phyloP scores from a whole-genome alignment of 2,797 vertebrate genomes.

The Cryptoblepharus egeriae region DNA sequence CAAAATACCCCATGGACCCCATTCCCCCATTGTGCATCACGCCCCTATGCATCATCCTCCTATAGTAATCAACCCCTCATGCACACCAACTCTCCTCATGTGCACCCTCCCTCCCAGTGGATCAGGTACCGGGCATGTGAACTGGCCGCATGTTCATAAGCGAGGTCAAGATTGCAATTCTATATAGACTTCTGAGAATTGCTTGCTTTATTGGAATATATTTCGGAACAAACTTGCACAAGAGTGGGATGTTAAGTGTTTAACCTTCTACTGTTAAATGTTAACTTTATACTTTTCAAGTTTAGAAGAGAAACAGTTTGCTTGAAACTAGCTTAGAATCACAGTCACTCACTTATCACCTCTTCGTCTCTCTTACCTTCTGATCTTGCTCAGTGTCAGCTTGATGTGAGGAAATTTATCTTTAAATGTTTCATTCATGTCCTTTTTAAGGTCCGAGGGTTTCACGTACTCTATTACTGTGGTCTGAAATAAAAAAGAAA shows the following conservation, averaged over 20 bases:
- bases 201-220: neutral
- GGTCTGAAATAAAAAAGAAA: slow-evolving; percentile 80
- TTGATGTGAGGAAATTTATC: slow-evolving; percentile 98
- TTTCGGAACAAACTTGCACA: neutral
- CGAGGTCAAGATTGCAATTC: slow-evolving; percentile 27
- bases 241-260: slow-evolving; percentile 1
- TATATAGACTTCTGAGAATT: neutral
- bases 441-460: slow-evolving; percentile 96
- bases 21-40: too few species aligned
- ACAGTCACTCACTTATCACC: neutral
- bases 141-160: neutral
- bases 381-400: slow-evolving; percentile 95
- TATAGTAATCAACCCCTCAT: too few species aligned
- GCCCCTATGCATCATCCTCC: too few species aligned
- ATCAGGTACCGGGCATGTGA: neutral
- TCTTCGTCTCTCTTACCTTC: slow-evolving; percentile 82
- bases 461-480: slow-evolving; percentile 98
- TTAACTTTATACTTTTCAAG: slow-evolving; percentile 60
- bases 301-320: slow-evolving; percentile 33
- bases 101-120: too few species aligned
- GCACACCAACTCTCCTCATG: too few species aligned
- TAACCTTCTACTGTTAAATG: too few species aligned
- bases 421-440: slow-evolving; percentile 97
- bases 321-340: neutral
- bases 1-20: too few species aligned